Evolutionary conservation across 2,113 vertebrate species (phyloP), one percentile per base, ranked within the genome.

Genomic region (Gymnogyps californianus): DNA sequence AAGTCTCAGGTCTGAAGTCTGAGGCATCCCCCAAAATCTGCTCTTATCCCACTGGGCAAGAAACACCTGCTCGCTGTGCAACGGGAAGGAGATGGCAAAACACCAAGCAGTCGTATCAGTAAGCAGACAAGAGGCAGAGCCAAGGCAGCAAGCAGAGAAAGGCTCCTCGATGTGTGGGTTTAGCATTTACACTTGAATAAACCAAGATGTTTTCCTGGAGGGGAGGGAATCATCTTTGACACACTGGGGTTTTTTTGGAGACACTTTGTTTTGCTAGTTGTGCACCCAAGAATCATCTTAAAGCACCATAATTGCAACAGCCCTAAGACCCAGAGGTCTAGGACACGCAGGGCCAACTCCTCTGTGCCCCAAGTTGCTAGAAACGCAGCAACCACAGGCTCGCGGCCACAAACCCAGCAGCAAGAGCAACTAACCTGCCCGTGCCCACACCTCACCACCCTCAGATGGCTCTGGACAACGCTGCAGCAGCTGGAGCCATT

Each of bases 391-490:
- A 49, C 55, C 21, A 6, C 10, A 13, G 19, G 24, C 31, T 26
- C 2, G 1, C 0, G 2, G 36, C 16, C 77, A 36, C 51, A 42
- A 36, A 26, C 24, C 54, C 72, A 14, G 51, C 70, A 10, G 44
- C 31, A 2, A 24, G 29, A 40, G 34, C 59, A 26, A 5, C 38
- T 6, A 12, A 10, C 22, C 77, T 16, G 21, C 51, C 21, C 9
- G 3, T 18, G 17, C 77, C 52, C 42, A 25, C 71, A 14, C 24
- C 55, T 47, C 34, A 4, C 8, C 52, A 7, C 47, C 42, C 76
- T 36, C 38, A 2, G 14, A 9, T 0, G 20, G 31, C 64, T 28
- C 57, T 1, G 34, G 51, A 16, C 47, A 28, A 0, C 25, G 5
- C 61, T 0, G 32, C 46, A 13, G 58, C 40, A 4, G 38, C 77